Evolutionary conservation across 2,113 vertebrate genomes (phyloP), one percentile per base, ranked within the genome.

Genomic region (Heterotilapia buettikoferi): DNA sequence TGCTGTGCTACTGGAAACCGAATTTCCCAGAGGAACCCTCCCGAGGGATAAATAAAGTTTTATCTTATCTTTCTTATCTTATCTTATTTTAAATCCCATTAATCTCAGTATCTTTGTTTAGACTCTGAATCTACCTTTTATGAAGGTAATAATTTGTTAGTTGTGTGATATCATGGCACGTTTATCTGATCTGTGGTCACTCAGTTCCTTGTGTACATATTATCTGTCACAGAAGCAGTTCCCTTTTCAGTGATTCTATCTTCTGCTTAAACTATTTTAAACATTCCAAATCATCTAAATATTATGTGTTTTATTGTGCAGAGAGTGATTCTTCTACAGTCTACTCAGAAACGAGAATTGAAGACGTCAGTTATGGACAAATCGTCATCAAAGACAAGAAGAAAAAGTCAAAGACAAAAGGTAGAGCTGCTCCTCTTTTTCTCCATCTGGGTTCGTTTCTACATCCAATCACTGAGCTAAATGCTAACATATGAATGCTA

Each of bases 261-360:
- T 24, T 71, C 63, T 68, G 11, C 36, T 43, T 9, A 1, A 43
- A 43, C 1, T 43, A 71, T 43, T 43, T 43, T 43, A 43, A 71
- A 24, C 0, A 24, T 24, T 4, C 0, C 6, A 71, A 68, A 21
- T 38, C 19, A 24, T 0, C 66, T 71, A 1, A 71, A 0, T 24
- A 71, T 0, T 61, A 10, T 68, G 2, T 26, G 66, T 26, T 71
- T 19, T 47, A 19, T 76, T 47, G 21, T 0, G 4, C 40, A 76
- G 68, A 76, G 24, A 47, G 0, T 1, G 24, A 76, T 0, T 45
- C 40, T 6, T 0, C 68, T 12, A 18, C 68, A 11, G 68, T 29
- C 68, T 5, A 10, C 68, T 73, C 68, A 18, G 68, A 26, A 11
- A 45, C 1, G 0, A 47, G 21, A 73, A 29, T 0, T 11, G 40